Evolutionary conservation across 1,140 invertebrate species (phyloP).

Genomic region (Ostrea denselamellosa): DNA sequence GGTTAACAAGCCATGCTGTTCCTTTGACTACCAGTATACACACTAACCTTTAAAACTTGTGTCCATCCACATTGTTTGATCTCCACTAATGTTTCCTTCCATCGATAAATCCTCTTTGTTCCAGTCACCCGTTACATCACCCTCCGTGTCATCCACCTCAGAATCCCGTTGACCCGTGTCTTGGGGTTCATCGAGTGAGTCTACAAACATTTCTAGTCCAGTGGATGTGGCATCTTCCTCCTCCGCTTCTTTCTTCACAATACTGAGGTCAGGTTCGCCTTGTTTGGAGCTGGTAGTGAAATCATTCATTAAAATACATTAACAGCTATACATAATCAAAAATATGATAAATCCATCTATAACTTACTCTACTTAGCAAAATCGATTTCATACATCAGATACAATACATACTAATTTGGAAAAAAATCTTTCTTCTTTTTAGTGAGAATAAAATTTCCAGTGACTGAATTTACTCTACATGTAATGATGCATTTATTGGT

Average conservation of each 20-base stretch:
- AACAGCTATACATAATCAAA: not conserved
- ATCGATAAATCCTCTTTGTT: constrained; percentile 11
- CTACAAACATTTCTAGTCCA: not conserved
- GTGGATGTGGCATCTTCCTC: not conserved
- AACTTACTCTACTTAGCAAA: too few species aligned
- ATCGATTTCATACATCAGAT: too few species aligned
- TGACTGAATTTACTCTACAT: too few species aligned
- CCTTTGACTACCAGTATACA: not conserved
- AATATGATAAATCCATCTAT: too few species aligned
- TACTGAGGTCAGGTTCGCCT: not conserved
- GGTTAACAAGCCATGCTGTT: not conserved
- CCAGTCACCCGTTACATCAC: not conserved
- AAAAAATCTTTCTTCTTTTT: too few species aligned
- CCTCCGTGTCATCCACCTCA: not conserved
- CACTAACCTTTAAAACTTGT: constrained; percentile 8
- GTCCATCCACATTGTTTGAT: constrained; percentile 19
- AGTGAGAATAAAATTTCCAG: too few species aligned
- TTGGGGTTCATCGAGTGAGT: not conserved
- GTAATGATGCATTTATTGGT: too few species aligned
- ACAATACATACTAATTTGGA: too few species aligned
- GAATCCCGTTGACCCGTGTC: constrained; percentile 16
- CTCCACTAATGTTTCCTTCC: not conserved
- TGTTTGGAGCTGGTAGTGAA: not conserved
- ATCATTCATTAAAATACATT: not conserved
- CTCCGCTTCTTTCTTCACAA: not conserved